Evolutionary conservation across 2,797 vertebrate species (phyloP), one percentile per base, ranked within the genome.

Genomic region (Sebastes minor): DNA sequence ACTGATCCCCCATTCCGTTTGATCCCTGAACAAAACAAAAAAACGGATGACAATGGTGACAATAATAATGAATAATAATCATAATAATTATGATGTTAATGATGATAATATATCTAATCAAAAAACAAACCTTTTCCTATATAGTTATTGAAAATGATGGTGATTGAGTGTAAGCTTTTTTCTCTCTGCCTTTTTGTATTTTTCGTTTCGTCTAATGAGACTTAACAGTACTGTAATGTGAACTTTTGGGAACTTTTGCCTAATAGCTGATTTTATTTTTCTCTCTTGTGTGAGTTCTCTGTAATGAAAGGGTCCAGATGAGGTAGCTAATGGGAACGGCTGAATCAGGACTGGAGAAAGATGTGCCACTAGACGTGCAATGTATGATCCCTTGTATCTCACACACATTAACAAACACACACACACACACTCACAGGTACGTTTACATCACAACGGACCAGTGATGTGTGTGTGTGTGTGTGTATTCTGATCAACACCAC

Each of bases 151-250:
- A 88, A 91, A 91, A 94, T 91, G 86, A 92, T 93, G 90, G 90
- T 95, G 90, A 94, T 93, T 93, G 91, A 92, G 91, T 95, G 93
- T 95, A 90, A 90, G 84, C 90, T 91, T 92, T 87, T 79, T 85
- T 86, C 75, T 86, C 88, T 93, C 85, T 92, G 91, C 91, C 89
- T 93, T 93, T 90, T 92, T 92, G 86, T 92, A 84, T 83, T 83
- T 86, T 92, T 89, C 30, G 61, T 93, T 93, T 88, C 23, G 92
- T 94, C 91, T 89, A 92, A 95, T 89, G 91, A 93, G 92, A 94
- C 91, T 92, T 93, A 91, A 90, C 90, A 94, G 94, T 95, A 95
- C 95, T 95, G 94, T 95, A 94, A 95, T 92, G 94, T 95, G 95
- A 95, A 94, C 89, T 81, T 91, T 92, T 89, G 88, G 90, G 91